Evolutionary conservation across 2,888 invertebrate species (phyloP).

Genomic region (Eristalis tenax): DNA sequence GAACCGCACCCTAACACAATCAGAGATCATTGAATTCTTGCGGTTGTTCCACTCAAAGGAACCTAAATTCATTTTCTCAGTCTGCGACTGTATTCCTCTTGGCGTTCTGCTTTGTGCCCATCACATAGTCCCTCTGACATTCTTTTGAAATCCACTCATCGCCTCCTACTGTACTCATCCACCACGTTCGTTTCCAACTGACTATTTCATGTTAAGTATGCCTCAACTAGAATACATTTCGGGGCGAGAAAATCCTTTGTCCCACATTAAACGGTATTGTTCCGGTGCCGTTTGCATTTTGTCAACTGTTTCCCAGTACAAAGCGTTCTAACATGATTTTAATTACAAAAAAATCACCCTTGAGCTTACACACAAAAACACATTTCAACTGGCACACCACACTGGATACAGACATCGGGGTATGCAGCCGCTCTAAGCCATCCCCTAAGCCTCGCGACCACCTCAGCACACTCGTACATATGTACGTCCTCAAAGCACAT

Average conservation of each 20-base stretch:
- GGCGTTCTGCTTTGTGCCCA: slow-evolving; percentile 45
- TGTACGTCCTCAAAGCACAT: slow-evolving; percentile 53
- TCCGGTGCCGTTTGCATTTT: slow-evolving; percentile 71
- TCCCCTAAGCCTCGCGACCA: slow-evolving; percentile 57
- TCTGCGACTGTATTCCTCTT: slow-evolving; percentile 34
- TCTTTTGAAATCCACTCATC: slow-evolving; percentile 44
- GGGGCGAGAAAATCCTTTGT: slow-evolving; percentile 64
- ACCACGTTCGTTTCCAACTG: not conserved
- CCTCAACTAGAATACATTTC: slow-evolving; percentile 67
- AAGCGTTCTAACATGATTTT: slow-evolving; percentile 72
- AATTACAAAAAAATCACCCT: slow-evolving; percentile 72
- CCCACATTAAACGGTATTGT: slow-evolving; percentile 67
- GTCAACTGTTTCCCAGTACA: slow-evolving; percentile 67
- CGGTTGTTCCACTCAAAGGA: slow-evolving; percentile 30
- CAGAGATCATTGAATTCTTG: not conserved
- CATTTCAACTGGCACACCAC: slow-evolving; percentile 67
- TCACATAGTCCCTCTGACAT: slow-evolving; percentile 52
- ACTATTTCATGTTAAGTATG: not conserved
- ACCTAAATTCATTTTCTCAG: slow-evolving; percentile 41
- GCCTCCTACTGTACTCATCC: not conserved
- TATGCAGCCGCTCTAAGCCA: slow-evolving; percentile 41
- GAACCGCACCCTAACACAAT: not conserved
- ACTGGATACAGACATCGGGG: slow-evolving; percentile 36
- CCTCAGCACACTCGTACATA: slow-evolving; percentile 38
- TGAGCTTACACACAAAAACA: slow-evolving; percentile 71